Conservation (phyloP, 1,140 invertebrate genomes). For the Drosophila paulistorum region DNA sequence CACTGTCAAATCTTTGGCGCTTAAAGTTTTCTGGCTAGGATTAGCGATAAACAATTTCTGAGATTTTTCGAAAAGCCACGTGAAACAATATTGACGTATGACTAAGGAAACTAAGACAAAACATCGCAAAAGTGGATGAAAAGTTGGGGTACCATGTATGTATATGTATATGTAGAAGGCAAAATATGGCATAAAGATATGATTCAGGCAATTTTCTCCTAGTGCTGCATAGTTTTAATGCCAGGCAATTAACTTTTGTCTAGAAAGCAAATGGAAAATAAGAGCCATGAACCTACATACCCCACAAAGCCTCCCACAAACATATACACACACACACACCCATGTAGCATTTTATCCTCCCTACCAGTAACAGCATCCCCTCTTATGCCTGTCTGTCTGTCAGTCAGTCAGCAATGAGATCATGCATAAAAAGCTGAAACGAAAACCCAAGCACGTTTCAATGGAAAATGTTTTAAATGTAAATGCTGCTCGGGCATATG, state of each 20-base stretch:
- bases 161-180: background rate
- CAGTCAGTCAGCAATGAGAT: constrained; percentile 77
- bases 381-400: constrained; percentile 28
- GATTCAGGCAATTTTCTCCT: background rate
- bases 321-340: constrained; percentile 10
- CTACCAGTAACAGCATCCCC: background rate
- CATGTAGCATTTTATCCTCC: background rate
- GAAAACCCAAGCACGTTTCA: constrained; percentile 51
- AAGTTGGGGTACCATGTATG: background rate
- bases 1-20: constrained; percentile 52
- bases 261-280: constrained; percentile 22
- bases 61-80: constrained; percentile 8
- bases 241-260: constrained; percentile 80
- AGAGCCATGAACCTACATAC: background rate
- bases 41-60: constrained; percentile 31
- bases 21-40: constrained; percentile 55
- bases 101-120: background rate
- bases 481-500: constrained; percentile 70
- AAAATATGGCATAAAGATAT: background rate
- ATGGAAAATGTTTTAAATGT: constrained; percentile 75
- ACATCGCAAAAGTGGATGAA: too few relatives aligned
- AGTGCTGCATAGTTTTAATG: constrained; percentile 76
- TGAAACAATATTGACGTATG: constrained; percentile 21
- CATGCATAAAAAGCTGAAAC: constrained; percentile 71
- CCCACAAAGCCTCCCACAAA: constrained; percentile 11